Base-by-base conservation (phyloP, 2,113 vertebrate species). In the Origma solitaria region DNA sequence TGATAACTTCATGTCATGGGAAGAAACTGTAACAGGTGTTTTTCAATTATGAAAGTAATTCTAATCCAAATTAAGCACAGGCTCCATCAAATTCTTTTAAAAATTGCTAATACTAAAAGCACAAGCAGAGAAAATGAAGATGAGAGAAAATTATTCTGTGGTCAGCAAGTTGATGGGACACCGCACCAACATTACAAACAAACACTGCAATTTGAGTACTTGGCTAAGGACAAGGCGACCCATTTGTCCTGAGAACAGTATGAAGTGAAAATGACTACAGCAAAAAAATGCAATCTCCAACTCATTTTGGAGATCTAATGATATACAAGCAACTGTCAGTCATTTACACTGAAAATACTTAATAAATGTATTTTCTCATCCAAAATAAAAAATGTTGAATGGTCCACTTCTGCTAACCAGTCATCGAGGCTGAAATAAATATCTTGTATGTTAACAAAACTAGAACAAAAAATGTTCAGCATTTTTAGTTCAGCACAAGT, bases 1-100 rank as follows among this genome's bases (percentile, higher is more conserved):
- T 5, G 18, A 47, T 15, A 2, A 5, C 6, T 75, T 82, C 25
- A 33, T 10, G 5, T 66, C 30, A 61, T 2, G 11, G 31, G 9
- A 45, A 75, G 2, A 78, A 84, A 84, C 1, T 0, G 0, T 27
- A 12, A 68, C 4, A 30, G 37, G 1, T 5, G 44, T 20, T 80
- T 83, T 77, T 72, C 44, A 50, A 38, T n/a, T 1, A 57, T 3
- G 58, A 51, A 73, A 53, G 10, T 35, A 31, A 66, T 53, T 49
- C 17, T 44, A 60, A 68, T 12, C 7, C 20, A 91, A 49, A 53
- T 50, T 57, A 80, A 38, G 6, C 6, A 81, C 1, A 1, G 8
- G 5, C 7, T 44, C 8, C 9, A 45, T 69, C 27, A 56, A 44
- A 15, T 23, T 33, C 0, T 33, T 66, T 37, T 28, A 14, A 19